phyloP scores from a whole-genome alignment of 2,113 vertebrate genomes.

The cat (Felis catus) region DNA sequence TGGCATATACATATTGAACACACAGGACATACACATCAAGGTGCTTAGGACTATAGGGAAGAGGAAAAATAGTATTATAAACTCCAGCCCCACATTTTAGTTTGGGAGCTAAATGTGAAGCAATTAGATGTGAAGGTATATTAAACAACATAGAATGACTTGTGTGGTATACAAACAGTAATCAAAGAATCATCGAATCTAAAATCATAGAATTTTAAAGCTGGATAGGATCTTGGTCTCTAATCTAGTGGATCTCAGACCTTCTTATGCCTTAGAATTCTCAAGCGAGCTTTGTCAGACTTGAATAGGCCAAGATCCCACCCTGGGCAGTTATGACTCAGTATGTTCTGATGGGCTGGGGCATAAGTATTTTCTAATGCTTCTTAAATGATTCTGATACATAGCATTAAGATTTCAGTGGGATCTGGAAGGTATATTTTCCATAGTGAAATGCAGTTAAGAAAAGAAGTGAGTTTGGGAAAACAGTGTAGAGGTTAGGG shows the following conservation, averaged over 20 bases:
- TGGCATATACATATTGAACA: not conserved
- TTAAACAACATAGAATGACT: not conserved
- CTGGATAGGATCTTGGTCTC: not conserved
- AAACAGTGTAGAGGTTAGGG: not conserved
- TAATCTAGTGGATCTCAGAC: not conserved
- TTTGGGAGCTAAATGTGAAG: conserved; percentile 34
- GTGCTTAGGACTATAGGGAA: not conserved
- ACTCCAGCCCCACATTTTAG: not conserved
- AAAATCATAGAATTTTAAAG: not conserved
- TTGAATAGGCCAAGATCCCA: not conserved
- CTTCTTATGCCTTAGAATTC: not conserved
- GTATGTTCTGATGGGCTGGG: not conserved
- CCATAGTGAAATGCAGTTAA: conserved; percentile 14
- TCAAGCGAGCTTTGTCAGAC: not conserved
- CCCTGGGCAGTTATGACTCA: not conserved
- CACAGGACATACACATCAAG: not conserved
- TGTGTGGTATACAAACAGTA: not conserved
- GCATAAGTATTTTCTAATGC: not conserved
- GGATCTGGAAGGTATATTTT: not conserved
- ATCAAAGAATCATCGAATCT: not conserved
- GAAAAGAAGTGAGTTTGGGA: conserved; percentile 25
- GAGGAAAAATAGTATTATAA: not conserved
- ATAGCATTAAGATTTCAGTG: not conserved
- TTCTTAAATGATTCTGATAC: not conserved
- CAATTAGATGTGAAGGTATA: not conserved